Conservation (phyloP, 2,888 invertebrate genomes). For the Tetanocera ferruginea region DNA sequence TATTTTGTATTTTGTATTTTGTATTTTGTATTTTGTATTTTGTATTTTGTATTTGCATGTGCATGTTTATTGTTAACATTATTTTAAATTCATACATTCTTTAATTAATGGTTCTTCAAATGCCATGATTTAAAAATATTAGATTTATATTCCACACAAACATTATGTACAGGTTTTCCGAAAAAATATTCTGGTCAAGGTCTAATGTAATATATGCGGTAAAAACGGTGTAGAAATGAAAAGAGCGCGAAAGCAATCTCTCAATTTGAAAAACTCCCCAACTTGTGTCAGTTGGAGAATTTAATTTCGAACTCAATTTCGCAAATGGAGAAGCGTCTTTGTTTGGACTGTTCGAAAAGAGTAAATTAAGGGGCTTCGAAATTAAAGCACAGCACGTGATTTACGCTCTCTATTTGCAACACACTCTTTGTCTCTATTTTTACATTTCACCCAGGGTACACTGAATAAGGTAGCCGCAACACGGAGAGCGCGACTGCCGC, state of each 20-base stretch:
- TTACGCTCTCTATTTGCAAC: neutral
- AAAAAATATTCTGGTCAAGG: slow-evolving; percentile 62
- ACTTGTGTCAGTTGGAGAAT: neutral
- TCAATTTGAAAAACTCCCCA: slow-evolving; percentile 12
- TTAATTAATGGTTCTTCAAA: too few species aligned
- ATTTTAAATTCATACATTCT: too few species aligned
- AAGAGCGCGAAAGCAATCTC: slow-evolving; percentile 17
- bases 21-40: too few species aligned
- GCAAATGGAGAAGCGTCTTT: neutral
- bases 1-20: too few species aligned
- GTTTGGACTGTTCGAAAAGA: neutral
- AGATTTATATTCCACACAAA: neutral
- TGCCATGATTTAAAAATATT: too few species aligned
- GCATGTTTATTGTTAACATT: too few species aligned
- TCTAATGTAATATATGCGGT: slow-evolving; percentile 48
- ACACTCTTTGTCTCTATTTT: neutral
- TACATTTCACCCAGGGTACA: neutral
- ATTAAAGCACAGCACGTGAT: slow-evolving; percentile 11
- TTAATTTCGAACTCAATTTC: slow-evolving; percentile 28
- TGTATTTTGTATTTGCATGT: too few species aligned
- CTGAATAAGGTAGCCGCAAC: too few species aligned
- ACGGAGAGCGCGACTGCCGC: too few species aligned
- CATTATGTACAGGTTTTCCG: slow-evolving; percentile 20
- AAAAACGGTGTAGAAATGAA: slow-evolving; percentile 20
- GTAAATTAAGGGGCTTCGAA: neutral